phyloP scores from a whole-genome alignment of 2,113 vertebrate genomes.

The Lamprologus sp. region DNA sequence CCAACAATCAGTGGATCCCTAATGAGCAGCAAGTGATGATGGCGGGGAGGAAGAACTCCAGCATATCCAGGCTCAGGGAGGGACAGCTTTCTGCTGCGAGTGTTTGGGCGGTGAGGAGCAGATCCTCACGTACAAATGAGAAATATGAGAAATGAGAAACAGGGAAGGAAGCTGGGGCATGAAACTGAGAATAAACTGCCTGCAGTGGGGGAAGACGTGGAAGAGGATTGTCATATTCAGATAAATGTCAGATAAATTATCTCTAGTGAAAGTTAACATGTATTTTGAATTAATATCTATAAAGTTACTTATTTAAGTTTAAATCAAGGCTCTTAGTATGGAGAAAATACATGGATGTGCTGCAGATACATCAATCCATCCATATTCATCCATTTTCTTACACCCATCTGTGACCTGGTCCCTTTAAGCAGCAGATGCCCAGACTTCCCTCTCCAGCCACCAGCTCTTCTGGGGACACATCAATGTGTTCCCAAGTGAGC shows the following conservation, averaged over 20 bases:
- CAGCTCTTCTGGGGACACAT: neutral
- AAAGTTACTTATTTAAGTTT: neutral
- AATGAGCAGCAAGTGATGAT: neutral
- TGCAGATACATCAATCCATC: neutral
- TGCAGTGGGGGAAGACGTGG: neutral
- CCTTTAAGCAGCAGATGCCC: neutral
- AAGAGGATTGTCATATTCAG: neutral
- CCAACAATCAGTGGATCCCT: neutral
- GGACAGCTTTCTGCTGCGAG: neutral
- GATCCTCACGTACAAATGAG: accelerated
- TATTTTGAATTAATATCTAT: neutral
- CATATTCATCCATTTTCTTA: accelerated
- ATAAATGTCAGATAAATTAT: neutral
- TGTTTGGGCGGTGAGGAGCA: neutral
- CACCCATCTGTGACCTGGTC: neutral
- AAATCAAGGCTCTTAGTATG: neutral
- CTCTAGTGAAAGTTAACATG: neutral
- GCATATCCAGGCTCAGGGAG: neutral
- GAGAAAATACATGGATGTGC: neutral
- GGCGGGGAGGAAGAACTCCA: neutral
- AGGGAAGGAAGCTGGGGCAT: neutral
- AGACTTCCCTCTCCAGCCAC: neutral
- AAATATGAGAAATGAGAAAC: neutral
- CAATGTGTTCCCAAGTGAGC: neutral
- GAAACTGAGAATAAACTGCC: neutral